These are phyloP conservation scores for Gracilinanus agilis DNA, from an alignment of 2,113 vertebrate genomes.

Conservation along the genomic window DNA sequence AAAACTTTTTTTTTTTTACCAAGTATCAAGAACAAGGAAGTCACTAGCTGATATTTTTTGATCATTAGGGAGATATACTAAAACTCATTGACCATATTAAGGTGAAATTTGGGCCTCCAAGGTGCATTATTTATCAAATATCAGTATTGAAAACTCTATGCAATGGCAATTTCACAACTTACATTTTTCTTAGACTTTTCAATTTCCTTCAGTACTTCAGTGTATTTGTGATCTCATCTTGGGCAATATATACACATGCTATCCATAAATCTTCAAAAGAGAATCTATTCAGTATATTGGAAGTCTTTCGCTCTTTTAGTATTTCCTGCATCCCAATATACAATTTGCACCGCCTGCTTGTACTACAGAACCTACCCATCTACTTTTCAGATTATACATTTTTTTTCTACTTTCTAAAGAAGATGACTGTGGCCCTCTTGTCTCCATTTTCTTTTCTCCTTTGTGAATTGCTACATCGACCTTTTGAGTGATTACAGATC, in stretches of 20 bases:
- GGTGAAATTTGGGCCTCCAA: slow-evolving; percentile 49
- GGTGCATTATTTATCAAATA: slow-evolving; percentile 56
- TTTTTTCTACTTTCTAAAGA: neutral
- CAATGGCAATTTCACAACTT: neutral
- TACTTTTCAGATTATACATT: neutral
- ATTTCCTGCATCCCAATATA: neutral
- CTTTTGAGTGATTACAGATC: neutral
- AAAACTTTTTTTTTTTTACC: slow-evolving; percentile 56
- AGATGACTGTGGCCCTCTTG: neutral
- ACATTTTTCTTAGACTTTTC: neutral
- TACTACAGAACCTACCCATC: neutral
- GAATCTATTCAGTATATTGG: neutral
- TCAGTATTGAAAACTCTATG: neutral
- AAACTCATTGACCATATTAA: slow-evolving; percentile 67
- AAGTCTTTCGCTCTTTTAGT: neutral
- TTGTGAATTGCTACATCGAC: neutral
- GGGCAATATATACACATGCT: neutral
- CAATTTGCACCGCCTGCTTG: neutral
- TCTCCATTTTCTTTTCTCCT: neutral
- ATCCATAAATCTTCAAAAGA: neutral
- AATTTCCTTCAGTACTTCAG: neutral
- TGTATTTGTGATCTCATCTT: neutral
- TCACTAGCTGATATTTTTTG: slow-evolving; percentile 54
- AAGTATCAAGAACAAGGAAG: slow-evolving; percentile 56
- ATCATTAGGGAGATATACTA: slow-evolving; percentile 54